These are phyloP conservation scores for Cantharis flavilabris DNA, from an alignment of 2,888 invertebrate genomes.

Conservation along the genomic window DNA sequence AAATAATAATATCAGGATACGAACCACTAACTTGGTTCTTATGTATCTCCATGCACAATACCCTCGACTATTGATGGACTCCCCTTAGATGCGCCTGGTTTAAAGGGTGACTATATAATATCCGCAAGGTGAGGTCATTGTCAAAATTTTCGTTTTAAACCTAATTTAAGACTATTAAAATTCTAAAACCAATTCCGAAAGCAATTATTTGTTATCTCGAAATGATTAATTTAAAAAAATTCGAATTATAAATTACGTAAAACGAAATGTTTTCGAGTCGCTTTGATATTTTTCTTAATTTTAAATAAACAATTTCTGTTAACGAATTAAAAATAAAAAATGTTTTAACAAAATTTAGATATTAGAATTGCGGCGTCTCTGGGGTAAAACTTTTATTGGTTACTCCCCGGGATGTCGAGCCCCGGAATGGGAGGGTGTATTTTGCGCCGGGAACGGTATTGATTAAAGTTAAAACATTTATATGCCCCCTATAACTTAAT, in stretches of 20 bases:
- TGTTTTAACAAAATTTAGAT: neutral
- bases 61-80: constrained; percentile 3
- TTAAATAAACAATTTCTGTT: neutral
- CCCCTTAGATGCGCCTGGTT: constrained; percentile 3
- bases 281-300: neutral
- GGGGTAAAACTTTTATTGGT: constrained; percentile 8
- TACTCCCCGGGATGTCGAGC: constrained; percentile 1
- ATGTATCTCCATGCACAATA: neutral
- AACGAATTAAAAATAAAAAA: neutral
- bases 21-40: neutral
- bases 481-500: constrained; percentile 4
- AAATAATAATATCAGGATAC: neutral
- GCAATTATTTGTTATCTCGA: neutral
- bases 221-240: neutral
- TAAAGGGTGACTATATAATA: constrained; percentile 1
- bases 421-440: constrained; percentile 1
- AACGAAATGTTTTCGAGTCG: neutral
- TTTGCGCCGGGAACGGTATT: constrained; percentile 7
- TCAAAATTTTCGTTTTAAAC: neutral
- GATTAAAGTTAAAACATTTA: constrained; percentile 11
- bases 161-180: neutral
- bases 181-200: neutral
- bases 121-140: neutral
- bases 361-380: constrained; percentile 1
- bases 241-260: neutral